Conservation (phyloP, 2,797 vertebrate genomes). For the Coendou prehensilis region DNA sequence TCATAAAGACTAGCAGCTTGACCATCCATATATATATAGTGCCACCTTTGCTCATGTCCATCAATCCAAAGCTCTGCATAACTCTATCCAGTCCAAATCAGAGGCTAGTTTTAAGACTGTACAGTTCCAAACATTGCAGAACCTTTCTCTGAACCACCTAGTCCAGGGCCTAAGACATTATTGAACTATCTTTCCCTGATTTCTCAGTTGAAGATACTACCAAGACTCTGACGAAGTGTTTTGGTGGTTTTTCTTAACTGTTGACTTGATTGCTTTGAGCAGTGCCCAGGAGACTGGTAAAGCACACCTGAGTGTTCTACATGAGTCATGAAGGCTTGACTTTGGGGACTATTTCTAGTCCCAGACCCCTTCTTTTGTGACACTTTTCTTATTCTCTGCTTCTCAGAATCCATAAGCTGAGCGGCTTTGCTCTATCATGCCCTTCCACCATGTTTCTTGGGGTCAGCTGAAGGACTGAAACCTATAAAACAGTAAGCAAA, state of each 20-base stretch:
- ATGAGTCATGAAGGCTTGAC: not conserved
- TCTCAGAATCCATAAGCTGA: not conserved
- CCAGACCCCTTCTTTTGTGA: not conserved
- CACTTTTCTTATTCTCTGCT: not conserved
- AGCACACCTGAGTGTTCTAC: not conserved
- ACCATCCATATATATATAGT: not conserved
- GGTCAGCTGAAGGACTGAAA: not conserved
- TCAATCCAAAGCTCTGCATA: not conserved
- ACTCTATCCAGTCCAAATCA: too few species aligned
- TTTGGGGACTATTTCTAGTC: not conserved
- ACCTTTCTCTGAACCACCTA: not conserved
- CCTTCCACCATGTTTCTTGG: not conserved
- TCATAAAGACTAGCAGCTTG: not conserved
- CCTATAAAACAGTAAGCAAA: not conserved
- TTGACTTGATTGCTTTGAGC: not conserved
- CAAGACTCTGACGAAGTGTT: too few species aligned
- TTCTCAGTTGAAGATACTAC: not conserved
- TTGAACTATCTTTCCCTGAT: not conserved
- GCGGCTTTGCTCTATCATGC: not conserved
- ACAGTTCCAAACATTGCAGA: not conserved
- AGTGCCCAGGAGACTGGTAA: not conserved
- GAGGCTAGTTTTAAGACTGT: not conserved
- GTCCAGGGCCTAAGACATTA: fast-evolving
- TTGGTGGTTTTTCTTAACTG: not conserved
- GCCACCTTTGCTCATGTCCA: not conserved